Percentiles rank a stretch among this genome's conserved stretches.
Conservation (phyloP, 2,888 invertebrate species). For the Aphodius sticticus region DNA sequence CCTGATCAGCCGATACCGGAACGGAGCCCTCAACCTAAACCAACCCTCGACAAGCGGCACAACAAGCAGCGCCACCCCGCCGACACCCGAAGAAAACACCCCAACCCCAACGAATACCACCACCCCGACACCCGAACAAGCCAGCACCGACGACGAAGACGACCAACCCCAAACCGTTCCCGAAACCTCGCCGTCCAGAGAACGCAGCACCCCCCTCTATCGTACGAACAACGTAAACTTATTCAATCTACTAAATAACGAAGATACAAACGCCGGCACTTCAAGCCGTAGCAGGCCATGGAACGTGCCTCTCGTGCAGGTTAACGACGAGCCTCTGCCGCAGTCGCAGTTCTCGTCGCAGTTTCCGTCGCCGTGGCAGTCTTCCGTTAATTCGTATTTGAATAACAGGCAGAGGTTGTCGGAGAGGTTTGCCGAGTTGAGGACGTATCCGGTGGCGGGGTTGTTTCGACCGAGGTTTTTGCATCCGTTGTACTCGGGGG, state of each 20-base stretch:
- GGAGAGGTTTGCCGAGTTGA: slow-evolving; percentile 51
- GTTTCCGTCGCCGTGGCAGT: slow-evolving; percentile 45
- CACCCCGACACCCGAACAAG: slow-evolving; percentile 33
- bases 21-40: slow-evolving; percentile 27
- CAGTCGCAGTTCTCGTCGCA: slow-evolving; percentile 54
- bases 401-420: slow-evolving; percentile 50
- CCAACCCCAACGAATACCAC: slow-evolving; percentile 17
- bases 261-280: slow-evolving; percentile 33
- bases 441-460: slow-evolving; percentile 44
- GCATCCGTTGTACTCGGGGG: slow-evolving; percentile 63
- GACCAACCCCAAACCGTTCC: slow-evolving; percentile 35
- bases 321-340: slow-evolving; percentile 67
- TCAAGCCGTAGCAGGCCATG: slow-evolving; percentile 37
- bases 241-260: slow-evolving; percentile 43
- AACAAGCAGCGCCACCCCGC: slow-evolving; percentile 12
- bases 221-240: slow-evolving; percentile 43
- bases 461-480: slow-evolving; percentile 57
- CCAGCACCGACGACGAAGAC: slow-evolving; percentile 45
- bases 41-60: slow-evolving; percentile 17
- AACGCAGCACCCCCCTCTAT: slow-evolving; percentile 38
- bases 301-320: slow-evolving; percentile 66
- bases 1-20: slow-evolving; percentile 41
- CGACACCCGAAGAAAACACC: neutral
- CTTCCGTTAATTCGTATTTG: slow-evolving; percentile 35
- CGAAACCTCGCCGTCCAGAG: slow-evolving; percentile 11